Percentiles rank a stretch among this genome's conserved stretches.
Evolutionary conservation across 2,113 vertebrate genomes (phyloP).

Genomic region (Bothrops jararaca): DNA sequence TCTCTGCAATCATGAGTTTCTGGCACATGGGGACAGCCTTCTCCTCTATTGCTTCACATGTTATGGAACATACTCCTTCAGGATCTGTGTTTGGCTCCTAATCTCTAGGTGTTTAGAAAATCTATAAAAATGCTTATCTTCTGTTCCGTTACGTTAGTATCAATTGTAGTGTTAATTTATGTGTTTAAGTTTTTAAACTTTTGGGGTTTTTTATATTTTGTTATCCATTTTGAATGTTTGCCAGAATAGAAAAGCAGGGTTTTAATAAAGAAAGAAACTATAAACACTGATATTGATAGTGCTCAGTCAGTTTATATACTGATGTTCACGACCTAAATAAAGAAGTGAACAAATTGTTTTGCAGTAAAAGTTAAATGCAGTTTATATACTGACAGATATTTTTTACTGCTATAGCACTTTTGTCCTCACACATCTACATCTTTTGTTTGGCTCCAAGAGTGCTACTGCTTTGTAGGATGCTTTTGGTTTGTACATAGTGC

Average conservation of each 20-base stretch:
- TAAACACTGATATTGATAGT: background rate
- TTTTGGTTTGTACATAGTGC: background rate
- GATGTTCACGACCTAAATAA: background rate
- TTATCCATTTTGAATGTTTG: background rate
- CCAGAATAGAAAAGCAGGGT: background rate
- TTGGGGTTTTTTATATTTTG: background rate
- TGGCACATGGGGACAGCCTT: background rate
- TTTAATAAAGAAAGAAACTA: background rate
- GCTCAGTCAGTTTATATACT: background rate
- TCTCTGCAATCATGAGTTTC: background rate
- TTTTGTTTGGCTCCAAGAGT: conserved; percentile 1
- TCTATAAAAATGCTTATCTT: background rate
- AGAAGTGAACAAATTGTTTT: conserved; percentile 4
- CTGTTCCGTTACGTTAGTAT: background rate
- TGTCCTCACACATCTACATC: conserved; percentile 21
- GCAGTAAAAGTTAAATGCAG: conserved; percentile 11
- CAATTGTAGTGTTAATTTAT: background rate
- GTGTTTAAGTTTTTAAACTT: background rate
- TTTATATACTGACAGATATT: conserved; percentile 8
- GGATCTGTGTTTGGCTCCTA: background rate
- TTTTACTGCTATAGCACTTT: conserved; percentile 20
- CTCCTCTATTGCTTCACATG: background rate
- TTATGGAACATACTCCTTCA: background rate
- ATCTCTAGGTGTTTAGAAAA: background rate
- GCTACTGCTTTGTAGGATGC: conserved; percentile 1